A percentile compares a stretch with the other conserved stretches of the same genome.
Conservation (phyloP, 2,888 invertebrate genomes). For the Lasioglossum lativentre region DNA sequence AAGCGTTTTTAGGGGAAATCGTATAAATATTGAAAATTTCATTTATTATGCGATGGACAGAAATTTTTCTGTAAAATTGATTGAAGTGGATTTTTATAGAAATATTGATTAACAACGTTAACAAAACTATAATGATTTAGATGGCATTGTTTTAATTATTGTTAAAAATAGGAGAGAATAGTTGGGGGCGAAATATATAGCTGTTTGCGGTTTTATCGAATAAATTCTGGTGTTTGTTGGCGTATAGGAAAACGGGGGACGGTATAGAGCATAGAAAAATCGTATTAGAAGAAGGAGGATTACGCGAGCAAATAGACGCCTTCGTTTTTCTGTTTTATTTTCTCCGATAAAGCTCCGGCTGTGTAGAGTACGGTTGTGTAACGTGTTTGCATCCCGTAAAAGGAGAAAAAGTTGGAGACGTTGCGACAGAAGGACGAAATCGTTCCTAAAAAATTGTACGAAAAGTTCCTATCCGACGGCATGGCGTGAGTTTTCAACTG, state of each 20-base stretch:
- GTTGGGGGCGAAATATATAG: not conserved
- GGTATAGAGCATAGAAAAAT: not conserved
- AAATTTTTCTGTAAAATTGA: too few species aligned
- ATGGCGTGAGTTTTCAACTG: constrained; percentile 23
- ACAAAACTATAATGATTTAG: not conserved
- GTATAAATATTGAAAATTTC: too few species aligned
- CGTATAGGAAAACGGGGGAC: not conserved
- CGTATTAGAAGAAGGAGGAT: not conserved
- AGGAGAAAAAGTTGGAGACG: constrained; percentile 28
- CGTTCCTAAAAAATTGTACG: constrained; percentile 39
- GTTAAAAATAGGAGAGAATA: not conserved
- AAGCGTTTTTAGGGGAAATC: too few species aligned
- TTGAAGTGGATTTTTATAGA: too few species aligned
- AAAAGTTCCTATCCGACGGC: constrained; percentile 15
- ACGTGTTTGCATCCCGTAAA: not conserved
- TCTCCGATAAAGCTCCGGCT: not conserved
- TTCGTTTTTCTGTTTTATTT: constrained; percentile 12
- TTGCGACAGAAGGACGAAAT: constrained; percentile 16
- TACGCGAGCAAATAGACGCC: not conserved
- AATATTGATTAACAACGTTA: not conserved
- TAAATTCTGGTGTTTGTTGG: not conserved
- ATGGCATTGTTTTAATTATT: not conserved
- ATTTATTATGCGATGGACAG: too few species aligned
- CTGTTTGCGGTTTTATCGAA: not conserved
- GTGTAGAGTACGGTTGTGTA: not conserved